phyloP scores from a whole-genome alignment of 2,888 invertebrate genomes.

The Seira ritae region DNA sequence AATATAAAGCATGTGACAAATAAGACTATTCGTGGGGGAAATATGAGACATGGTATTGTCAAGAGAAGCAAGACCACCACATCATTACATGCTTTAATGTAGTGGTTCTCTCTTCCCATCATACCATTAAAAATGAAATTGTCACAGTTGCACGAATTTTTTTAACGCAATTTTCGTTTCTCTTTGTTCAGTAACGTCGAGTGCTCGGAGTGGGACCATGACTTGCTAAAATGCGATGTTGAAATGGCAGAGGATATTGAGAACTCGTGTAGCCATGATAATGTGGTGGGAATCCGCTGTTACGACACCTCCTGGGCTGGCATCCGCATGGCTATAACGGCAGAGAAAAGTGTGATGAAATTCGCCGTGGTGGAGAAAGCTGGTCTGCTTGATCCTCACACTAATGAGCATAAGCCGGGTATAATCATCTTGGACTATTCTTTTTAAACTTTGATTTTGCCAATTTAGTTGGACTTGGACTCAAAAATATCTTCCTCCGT shows the following conservation, averaged over 20 bases:
- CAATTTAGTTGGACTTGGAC: not conserved
- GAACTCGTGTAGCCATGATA: conserved; percentile 89
- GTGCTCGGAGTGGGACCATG: conserved; percentile 93
- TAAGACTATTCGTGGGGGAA: too few species aligned
- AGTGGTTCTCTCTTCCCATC: too few species aligned
- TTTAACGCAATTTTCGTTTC: conserved; percentile 62
- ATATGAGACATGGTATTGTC: too few species aligned
- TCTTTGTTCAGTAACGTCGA: conserved; percentile 84
- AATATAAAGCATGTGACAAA: too few species aligned
- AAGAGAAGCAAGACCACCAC: conserved; percentile 26
- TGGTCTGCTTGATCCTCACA: conserved; percentile 83
- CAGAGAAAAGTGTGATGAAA: conserved; percentile 91
- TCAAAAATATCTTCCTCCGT: conserved; percentile 41
- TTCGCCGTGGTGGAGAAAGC: conserved; percentile 93
- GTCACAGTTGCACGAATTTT: too few species aligned
- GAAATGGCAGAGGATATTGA: conserved; percentile 88
- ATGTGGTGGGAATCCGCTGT: conserved; percentile 92
- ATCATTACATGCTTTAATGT: conserved; percentile 48
- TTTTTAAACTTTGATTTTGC: conserved; percentile 12
- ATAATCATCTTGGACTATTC: conserved; percentile 40
- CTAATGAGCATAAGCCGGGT: conserved; percentile 88
- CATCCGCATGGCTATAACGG: conserved; percentile 90
- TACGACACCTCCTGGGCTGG: conserved; percentile 97
- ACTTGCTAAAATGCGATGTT: conserved; percentile 90
- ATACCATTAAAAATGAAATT: too few species aligned